Percentiles rank a stretch among this genome's conserved stretches.
phyloP scores from a whole-genome alignment of 1,140 invertebrate genomes.

The Medauroidea extradentata region DNA sequence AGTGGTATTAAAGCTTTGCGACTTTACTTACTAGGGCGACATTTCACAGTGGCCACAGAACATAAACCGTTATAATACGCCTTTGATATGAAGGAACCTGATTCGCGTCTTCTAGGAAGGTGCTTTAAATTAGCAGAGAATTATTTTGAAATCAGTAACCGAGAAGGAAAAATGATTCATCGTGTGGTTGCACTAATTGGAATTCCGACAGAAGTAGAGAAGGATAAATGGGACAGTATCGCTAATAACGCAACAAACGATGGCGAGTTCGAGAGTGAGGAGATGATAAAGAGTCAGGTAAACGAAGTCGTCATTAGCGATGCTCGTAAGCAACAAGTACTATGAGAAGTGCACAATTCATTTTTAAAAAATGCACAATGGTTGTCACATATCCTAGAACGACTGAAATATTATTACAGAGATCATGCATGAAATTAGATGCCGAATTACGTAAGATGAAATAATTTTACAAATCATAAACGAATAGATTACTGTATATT shows the following conservation, averaged over 20 bases:
- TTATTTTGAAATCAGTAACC: conserved; percentile 42
- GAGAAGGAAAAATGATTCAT: conserved; percentile 34
- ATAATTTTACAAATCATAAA: background rate
- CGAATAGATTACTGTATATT: background rate
- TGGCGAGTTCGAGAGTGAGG: too few species aligned
- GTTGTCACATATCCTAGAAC: too few species aligned
- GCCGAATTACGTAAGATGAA: background rate
- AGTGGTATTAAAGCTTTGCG: conserved; percentile 44
- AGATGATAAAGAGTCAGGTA: too few species aligned
- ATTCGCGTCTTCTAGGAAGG: conserved; percentile 46
- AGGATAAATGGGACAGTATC: too few species aligned
- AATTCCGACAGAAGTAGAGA: too few species aligned
- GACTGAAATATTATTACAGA: background rate
- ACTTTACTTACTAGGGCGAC: conserved; percentile 43
- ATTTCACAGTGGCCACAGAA: conserved; percentile 49
- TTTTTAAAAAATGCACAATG: background rate
- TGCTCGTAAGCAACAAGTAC: background rate
- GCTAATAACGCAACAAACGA: too few species aligned
- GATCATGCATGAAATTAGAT: background rate
- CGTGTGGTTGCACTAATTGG: conserved; percentile 34
- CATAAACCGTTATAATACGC: conserved; percentile 48
- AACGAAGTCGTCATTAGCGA: too few species aligned
- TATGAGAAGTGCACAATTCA: background rate
- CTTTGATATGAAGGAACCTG: conserved; percentile 43
- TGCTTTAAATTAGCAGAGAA: conserved; percentile 46